phyloP scores from a whole-genome alignment of 2,113 vertebrate genomes.

The Neolamprologus toae region DNA sequence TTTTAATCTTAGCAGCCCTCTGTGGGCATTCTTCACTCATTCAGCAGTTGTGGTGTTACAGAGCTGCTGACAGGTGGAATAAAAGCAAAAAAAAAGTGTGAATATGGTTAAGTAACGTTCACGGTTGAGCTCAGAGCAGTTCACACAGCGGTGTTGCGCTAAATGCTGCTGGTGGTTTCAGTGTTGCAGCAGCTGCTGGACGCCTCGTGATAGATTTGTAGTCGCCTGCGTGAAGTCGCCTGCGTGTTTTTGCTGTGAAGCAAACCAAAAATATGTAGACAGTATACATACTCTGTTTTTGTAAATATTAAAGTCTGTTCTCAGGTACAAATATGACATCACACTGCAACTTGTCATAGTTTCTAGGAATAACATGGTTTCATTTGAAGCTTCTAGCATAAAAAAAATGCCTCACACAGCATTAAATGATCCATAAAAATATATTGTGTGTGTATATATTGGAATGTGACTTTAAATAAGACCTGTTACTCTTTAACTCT shows the following conservation, averaged over 20 bases:
- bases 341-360: background rate
- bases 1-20: background rate
- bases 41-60: slow-evolving; percentile 1
- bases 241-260: background rate
- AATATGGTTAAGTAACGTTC: background rate
- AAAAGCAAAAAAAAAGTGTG: background rate
- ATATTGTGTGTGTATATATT: background rate
- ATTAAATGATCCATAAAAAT: background rate
- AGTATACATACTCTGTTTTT: background rate
- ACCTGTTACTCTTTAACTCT: background rate
- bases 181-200: background rate
- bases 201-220: background rate
- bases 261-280: background rate
- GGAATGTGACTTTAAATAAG: background rate
- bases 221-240: background rate
- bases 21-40: slow-evolving; percentile 13
- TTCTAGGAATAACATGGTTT: background rate
- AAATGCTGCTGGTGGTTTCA: background rate
- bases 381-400: background rate
- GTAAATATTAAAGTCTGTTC: background rate
- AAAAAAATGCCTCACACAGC: background rate
- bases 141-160: background rate
- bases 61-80: slow-evolving; percentile 2
- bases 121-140: background rate
- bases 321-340: background rate